A percentile compares a stretch with the other conserved stretches of the same genome.
These are phyloP conservation scores for Tragelaphus strepsiceros DNA, from an alignment of 2,113 vertebrate genomes.

Conservation along the genomic window DNA sequence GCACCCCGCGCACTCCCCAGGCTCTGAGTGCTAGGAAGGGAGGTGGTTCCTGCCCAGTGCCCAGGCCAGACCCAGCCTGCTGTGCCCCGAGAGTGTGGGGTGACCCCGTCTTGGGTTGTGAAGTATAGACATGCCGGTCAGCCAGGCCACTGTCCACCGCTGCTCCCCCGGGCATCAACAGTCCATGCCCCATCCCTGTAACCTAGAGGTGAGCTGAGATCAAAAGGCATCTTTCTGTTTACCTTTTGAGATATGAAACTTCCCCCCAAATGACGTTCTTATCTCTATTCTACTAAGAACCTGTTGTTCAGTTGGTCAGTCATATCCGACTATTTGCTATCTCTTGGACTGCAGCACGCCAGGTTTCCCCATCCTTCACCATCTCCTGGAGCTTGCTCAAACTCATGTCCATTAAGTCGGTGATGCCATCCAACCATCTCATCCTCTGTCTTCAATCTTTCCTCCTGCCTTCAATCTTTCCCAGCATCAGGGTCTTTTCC, in stretches of 20 bases:
- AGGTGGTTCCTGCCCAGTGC: not conserved
- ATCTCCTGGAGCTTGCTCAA: not conserved
- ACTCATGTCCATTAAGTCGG: not conserved
- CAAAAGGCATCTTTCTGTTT: not conserved
- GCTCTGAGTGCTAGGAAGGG: no score
- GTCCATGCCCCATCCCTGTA: fast-evolving
- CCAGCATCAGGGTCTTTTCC: not conserved
- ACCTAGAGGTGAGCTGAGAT: not conserved
- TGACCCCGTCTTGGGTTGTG: not conserved
- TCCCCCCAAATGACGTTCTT: not conserved
- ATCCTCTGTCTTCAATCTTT: not conserved
- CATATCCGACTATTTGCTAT: not conserved
- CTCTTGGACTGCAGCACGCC: not conserved
- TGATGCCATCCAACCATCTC: not conserved
- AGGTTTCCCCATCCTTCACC: not conserved
- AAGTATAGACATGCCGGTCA: not conserved
- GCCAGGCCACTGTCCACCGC: not conserved
- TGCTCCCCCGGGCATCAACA: fast-evolving
- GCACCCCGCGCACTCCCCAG: not conserved
- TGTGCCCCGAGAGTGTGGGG: not conserved
- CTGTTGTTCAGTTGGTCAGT: not conserved
- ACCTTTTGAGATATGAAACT: not conserved
- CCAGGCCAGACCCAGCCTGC: not conserved
- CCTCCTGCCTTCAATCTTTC: not conserved
- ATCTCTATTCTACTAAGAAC: not conserved